Base-by-base conservation (phyloP, 2,888 invertebrate species). In the Incurvaria masculella region DNA sequence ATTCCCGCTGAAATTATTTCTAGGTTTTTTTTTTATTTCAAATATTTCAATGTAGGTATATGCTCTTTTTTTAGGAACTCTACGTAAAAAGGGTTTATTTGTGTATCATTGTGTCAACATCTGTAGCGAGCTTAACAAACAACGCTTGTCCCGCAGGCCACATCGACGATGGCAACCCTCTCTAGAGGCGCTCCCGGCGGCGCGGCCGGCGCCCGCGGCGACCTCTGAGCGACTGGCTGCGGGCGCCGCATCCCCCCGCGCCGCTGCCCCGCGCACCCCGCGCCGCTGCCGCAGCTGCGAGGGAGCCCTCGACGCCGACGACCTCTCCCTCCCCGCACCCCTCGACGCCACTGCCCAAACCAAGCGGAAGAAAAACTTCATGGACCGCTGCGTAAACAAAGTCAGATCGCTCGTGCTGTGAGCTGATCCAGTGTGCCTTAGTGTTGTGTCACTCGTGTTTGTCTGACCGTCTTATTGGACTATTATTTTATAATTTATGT, bases 301-400 rank as follows among this genome's bases (percentile, higher is more conserved):
- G 61, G 84, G 82, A 17, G 69, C 85, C 43, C 66, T 85, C 52
- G 83, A 84, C 55, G 76, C 69, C 49, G 71, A 73, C 52, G 71
- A 73, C 57, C 67, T 80, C 51, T 81, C 83, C 53, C 63, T 85
- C 59, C 80, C 80, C 59, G 66, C 83, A 61, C 81, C 81, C 57
- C 69, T 80, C 61, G 80, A 83, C 57, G 79, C 81, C 57, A 65
- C 75, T 55, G 80, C 78, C 46, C 83, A 83, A 60, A 81, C 80
- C 8, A 87, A 87, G 66, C 80, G 85, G 61, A 87, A 86, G 68
- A 85, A 86, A 65, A 91, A 90, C 69, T 91, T 92, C 68, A 88
- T 92, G 85, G 91, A 91, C 81, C 81, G 87, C 68, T 89, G 89
- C 72, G 87, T 89, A 59, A 89, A 88, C 74, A 89, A 89, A 84